Base-by-base conservation (phyloP, 2,797 vertebrate genomes). In the Sebastes wilsoni region DNA sequence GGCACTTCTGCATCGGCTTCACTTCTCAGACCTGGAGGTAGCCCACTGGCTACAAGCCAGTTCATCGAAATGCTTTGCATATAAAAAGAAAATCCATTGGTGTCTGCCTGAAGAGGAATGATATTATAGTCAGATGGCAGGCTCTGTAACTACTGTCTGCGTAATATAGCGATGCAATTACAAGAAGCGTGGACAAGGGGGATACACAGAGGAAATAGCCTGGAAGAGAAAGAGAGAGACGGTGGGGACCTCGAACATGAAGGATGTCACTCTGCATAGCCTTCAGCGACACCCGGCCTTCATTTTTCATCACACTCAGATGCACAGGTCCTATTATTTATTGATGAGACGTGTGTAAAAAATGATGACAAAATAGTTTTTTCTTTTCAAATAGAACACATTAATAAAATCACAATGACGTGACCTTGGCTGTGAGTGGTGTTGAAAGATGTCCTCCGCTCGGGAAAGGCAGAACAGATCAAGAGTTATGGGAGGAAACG, bases 91-190 rank as follows among this genome's bases (percentile, higher is more conserved):
- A 68, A 69, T 38, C 58, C 34, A n/a, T 25, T 16, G 46, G 28
- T 8, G 69, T 69, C 62, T 61, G 67, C 59, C 38, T 59, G 54
- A 72, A 87, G 75, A 82, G 66, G 68, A 85, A 82, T 27, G 38
- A 25, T 11, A 66, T 58, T 58, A 55, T 10, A 83, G 27, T 60
- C 3, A 38, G 52, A 68, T n/a, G 77, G 38, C 69, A 56, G 27
- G 1, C 76, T 70, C 73, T 8, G 80, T 86, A 85, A 85, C 90
- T 67, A 83, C 23, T 54, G 49, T 4, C 62, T 5, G 30, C 36
- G 72, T 78, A 83, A 91, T 68, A 80, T 75, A 88, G 73, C 66
- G 77, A 79, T 78, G 82, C 85, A 84, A 82, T 90, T 85, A 83
- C 65, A 82, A 75, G 66, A 62, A 71, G 72, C 18, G 4, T 58